Evolutionary conservation across 2,888 invertebrate genomes (phyloP).

Genomic region (Anthophora plumipes): DNA sequence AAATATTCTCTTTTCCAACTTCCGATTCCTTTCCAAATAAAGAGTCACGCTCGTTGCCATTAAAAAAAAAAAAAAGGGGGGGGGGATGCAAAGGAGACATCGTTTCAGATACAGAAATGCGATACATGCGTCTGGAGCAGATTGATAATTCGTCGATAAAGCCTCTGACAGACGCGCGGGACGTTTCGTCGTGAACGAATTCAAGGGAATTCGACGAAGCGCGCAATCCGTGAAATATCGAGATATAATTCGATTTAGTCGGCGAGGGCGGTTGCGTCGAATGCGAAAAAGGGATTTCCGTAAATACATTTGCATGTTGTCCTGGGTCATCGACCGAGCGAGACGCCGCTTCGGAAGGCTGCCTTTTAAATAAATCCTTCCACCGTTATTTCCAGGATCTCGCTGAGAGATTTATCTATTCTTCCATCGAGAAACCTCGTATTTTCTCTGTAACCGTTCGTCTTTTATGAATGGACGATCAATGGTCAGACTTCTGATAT

Average conservation of each 20-base stretch:
- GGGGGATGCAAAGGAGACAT: too few relatives aligned
- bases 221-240: conserved; percentile 46
- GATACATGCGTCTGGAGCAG: neutral
- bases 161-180: neutral
- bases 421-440: too few relatives aligned
- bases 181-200: neutral
- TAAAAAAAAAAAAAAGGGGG: too few relatives aligned
- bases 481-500: too few relatives aligned
- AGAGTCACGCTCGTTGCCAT: too few relatives aligned
- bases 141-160: conserved; percentile 24
- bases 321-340: conserved; percentile 45
- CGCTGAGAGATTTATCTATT: neutral
- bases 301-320: conserved; percentile 67
- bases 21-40: too few relatives aligned
- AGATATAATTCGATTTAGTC: conserved; percentile 57
- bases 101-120: too few relatives aligned
- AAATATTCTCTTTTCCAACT: too few relatives aligned
- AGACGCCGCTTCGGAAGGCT: neutral
- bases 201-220: conserved; percentile 39
- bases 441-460: neutral
- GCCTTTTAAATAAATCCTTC: conserved; percentile 1
- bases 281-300: conserved; percentile 55
- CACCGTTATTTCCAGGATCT: neutral
- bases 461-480: too few relatives aligned
- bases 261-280: conserved; percentile 22